Conservation (phyloP, 2,888 invertebrate species). For the Stenchaetothrips biformis region DNA sequence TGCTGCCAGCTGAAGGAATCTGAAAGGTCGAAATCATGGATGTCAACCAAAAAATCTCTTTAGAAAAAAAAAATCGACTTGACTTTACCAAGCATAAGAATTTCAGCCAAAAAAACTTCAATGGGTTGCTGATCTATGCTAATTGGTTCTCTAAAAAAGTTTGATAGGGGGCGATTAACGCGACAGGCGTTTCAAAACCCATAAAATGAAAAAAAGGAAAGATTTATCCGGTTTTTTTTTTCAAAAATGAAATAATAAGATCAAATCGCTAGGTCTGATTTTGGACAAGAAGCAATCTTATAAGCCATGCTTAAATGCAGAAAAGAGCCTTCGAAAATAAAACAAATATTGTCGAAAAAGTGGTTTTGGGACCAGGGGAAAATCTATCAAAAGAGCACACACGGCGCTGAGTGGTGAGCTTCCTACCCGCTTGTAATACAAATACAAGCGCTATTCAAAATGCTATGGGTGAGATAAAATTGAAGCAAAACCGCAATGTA, state of each 20-base stretch:
- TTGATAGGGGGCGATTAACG: too few relatives aligned
- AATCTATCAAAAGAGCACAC: background rate
- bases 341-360: background rate
- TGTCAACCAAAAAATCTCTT: background rate
- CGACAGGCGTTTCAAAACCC: too few relatives aligned
- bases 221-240: background rate
- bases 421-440: background rate
- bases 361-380: too few relatives aligned
- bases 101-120: background rate
- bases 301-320: background rate
- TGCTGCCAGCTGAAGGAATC: background rate
- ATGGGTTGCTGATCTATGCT: too few relatives aligned
- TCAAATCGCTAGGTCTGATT: background rate
- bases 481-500: background rate
- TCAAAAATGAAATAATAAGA: background rate
- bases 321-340: background rate
- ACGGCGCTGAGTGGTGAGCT: conserved; percentile 13
- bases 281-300: background rate
- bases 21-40: background rate
- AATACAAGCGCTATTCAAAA: background rate
- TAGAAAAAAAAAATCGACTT: background rate
- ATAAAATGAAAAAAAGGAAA: background rate
- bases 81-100: background rate
- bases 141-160: too few relatives aligned
- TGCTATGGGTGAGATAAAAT: conserved; percentile 20